Percentiles rank a stretch among this genome's conserved stretches.
Evolutionary conservation across 1,140 invertebrate genomes (phyloP).

Genomic region (Dendrolimus kikuchii): DNA sequence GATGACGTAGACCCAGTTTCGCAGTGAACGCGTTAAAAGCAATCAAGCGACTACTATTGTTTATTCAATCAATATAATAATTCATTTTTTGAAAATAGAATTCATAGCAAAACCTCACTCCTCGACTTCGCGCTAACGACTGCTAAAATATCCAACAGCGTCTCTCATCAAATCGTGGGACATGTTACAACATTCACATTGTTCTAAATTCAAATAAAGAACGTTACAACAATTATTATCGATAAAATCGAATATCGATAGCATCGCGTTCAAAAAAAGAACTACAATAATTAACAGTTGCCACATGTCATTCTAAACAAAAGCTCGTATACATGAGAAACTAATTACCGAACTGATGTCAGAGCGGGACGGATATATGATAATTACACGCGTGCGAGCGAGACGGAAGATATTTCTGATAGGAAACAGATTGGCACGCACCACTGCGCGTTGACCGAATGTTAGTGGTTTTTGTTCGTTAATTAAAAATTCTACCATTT

Average conservation of each 20-base stretch:
- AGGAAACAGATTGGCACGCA: slow-evolving; percentile 58
- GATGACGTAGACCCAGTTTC: too few species aligned
- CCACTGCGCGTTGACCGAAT: slow-evolving; percentile 55
- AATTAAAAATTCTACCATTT: slow-evolving; percentile 1
- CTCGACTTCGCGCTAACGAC: too few species aligned
- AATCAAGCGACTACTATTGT: too few species aligned
- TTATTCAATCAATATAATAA: too few species aligned
- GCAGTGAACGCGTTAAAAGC: too few species aligned
- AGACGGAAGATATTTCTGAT: slow-evolving; percentile 30
- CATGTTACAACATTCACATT: too few species aligned
- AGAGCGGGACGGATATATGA: slow-evolving; percentile 18
- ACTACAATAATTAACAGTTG: slow-evolving; percentile 48
- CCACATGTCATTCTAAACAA: slow-evolving; percentile 62
- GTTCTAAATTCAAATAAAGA: not conserved
- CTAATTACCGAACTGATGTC: slow-evolving; percentile 44
- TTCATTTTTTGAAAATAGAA: too few species aligned
- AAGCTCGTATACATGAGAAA: slow-evolving; percentile 53
- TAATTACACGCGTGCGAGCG: slow-evolving; percentile 12
- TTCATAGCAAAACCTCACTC: too few species aligned
- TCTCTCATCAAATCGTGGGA: too few species aligned
- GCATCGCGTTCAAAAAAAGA: slow-evolving; percentile 31
- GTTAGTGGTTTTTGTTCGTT: not conserved
- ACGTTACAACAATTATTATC: slow-evolving; percentile 14
- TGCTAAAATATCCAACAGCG: too few species aligned
- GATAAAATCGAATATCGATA: slow-evolving; percentile 34